Conservation (phyloP, 2,888 invertebrate genomes). For the Apotomis capreana region DNA sequence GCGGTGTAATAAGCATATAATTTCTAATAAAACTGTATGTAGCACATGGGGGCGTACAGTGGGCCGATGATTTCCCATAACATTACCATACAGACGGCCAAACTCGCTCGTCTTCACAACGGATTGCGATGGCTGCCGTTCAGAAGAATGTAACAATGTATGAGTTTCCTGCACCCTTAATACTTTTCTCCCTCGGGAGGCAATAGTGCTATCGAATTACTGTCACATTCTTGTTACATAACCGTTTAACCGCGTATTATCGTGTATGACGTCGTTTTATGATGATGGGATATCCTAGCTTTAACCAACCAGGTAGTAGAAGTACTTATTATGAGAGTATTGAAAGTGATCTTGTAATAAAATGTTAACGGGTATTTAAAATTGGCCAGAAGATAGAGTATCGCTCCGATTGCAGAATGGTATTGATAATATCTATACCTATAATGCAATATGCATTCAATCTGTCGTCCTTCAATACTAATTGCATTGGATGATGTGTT, state of each 20-base stretch:
- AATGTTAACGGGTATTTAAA: too few relatives aligned
- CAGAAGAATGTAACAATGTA: constrained; percentile 2
- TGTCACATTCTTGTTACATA: constrained; percentile 53
- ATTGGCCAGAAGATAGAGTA: too few relatives aligned
- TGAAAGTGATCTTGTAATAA: not conserved
- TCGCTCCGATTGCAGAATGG: too few relatives aligned
- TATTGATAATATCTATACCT: too few relatives aligned
- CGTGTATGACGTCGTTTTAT: constrained; percentile 42
- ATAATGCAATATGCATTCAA: too few relatives aligned
- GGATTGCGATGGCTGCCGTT: constrained; percentile 44
- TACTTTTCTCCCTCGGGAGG: constrained; percentile 36
- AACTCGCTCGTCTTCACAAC: constrained; percentile 46
- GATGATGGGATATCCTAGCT: constrained; percentile 17
- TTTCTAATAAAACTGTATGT: constrained; percentile 34
- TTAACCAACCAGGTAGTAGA: constrained; percentile 11
- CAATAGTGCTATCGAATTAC: constrained; percentile 54
- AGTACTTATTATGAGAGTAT: not conserved
- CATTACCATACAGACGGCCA: constrained; percentile 42
- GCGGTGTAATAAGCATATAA: constrained; percentile 30
- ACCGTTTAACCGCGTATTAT: constrained; percentile 53
- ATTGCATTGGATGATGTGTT: too few relatives aligned
- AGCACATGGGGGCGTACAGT: constrained; percentile 26
- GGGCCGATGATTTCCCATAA: constrained; percentile 31
- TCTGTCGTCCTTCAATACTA: too few relatives aligned
- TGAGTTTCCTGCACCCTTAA: not conserved